Conservation (phyloP, 2,797 vertebrate genomes). For the Adelosebastes latens region DNA sequence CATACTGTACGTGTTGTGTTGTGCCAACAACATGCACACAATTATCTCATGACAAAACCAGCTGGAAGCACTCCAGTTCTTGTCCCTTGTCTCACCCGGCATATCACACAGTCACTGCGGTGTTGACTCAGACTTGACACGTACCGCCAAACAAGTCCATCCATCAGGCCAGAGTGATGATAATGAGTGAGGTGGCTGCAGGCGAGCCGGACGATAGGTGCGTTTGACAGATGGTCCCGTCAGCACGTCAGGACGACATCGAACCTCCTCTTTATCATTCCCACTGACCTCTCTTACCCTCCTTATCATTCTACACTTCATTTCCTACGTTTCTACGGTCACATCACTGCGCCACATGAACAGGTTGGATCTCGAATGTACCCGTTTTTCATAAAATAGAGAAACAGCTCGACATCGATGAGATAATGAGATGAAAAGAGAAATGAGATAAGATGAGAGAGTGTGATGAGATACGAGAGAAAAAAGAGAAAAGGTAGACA, state of each 20-base stretch:
- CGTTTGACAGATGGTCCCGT: conserved; percentile 62
- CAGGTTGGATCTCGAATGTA: neutral
- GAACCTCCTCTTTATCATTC: conserved; percentile 57
- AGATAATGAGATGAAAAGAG: neutral
- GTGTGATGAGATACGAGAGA: neutral
- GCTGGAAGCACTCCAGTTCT: conserved; percentile 27
- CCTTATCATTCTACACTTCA: conserved; percentile 26
- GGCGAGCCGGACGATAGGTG: conserved; percentile 45
- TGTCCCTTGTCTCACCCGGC: conserved; percentile 32
- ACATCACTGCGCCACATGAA: neutral
- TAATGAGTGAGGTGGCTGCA: conserved; percentile 59
- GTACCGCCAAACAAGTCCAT: conserved; percentile 45
- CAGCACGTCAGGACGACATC: conserved; percentile 38
- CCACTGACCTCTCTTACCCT: conserved; percentile 38
- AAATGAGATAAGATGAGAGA: neutral
- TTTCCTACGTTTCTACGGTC: neutral
- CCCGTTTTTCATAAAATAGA: neutral
- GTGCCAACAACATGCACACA: conserved; percentile 44
- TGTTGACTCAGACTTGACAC: conserved; percentile 52
- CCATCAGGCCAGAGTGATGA: conserved; percentile 55
- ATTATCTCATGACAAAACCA: conserved; percentile 53
- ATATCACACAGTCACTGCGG: conserved; percentile 26
- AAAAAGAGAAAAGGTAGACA: neutral
- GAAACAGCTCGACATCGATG: neutral
- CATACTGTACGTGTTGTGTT: conserved; percentile 9